These are phyloP conservation scores for Rhimphoctona megacephalus DNA, from an alignment of 2,888 invertebrate genomes.

Conservation along the genomic window DNA sequence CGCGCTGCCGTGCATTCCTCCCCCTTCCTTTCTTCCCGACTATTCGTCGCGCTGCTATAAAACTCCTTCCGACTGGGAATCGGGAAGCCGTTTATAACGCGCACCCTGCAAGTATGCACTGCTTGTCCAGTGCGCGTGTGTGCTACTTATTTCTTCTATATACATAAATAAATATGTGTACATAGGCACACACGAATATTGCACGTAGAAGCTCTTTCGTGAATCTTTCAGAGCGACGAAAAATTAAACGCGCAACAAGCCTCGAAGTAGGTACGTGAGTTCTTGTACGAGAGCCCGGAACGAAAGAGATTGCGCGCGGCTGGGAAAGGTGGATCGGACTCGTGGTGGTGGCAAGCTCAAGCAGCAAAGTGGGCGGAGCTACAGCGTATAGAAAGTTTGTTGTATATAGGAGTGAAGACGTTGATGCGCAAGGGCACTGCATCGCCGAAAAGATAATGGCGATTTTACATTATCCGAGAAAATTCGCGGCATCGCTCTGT, in stretches of 20 bases:
- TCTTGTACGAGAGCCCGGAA: not conserved
- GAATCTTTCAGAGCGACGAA: conserved; percentile 38
- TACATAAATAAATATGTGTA: conserved; percentile 4
- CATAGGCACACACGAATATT: not conserved
- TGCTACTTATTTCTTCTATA: conserved; percentile 16
- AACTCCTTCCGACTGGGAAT: conserved; percentile 18
- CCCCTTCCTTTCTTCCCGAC: not conserved
- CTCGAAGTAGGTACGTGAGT: conserved; percentile 7
- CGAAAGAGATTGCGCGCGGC: conserved; percentile 10
- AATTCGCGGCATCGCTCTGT: conserved; percentile 48
- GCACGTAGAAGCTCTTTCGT: conserved; percentile 17
- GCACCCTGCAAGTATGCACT: conserved; percentile 18
- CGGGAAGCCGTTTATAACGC: conserved; percentile 8
- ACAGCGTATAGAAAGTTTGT: conserved; percentile 17
- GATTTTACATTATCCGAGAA: conserved; percentile 44
- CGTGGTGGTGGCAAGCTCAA: not conserved
- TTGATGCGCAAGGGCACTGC: conserved; percentile 33
- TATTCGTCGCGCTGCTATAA: not conserved
- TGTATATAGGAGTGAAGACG: conserved; percentile 27
- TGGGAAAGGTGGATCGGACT: not conserved
- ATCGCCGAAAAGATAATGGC: conserved; percentile 44
- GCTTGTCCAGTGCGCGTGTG: conserved; percentile 4
- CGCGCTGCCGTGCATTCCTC: conserved; percentile 7
- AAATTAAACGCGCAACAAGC: conserved; percentile 35
- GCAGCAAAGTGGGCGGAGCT: not conserved